phyloP scores from a whole-genome alignment of 2,888 invertebrate species.

The Drosophila limbata region DNA sequence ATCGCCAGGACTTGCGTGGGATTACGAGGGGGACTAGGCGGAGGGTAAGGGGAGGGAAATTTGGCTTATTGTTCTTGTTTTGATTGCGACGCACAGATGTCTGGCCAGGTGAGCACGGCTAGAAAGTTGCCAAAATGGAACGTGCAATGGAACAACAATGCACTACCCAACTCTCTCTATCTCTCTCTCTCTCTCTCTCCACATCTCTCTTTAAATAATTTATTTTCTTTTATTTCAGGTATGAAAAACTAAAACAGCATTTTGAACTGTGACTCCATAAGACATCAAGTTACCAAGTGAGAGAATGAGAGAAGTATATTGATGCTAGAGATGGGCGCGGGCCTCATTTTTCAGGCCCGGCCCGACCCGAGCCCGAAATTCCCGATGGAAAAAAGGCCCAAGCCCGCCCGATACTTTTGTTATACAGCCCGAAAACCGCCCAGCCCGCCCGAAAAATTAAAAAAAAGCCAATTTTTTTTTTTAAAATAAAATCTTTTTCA shows the following conservation, averaged over 20 bases:
- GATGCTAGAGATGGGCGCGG: too few relatives aligned
- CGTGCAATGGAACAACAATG: slow-evolving; percentile 14
- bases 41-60: not conserved
- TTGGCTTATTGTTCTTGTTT: slow-evolving; percentile 61
- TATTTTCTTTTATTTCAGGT: slow-evolving; percentile 45
- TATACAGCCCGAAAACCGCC: too few relatives aligned
- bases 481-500: too few relatives aligned
- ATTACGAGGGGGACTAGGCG: slow-evolving; percentile 40
- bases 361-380: too few relatives aligned
- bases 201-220: not conserved
- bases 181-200: too few relatives aligned
- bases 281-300: not conserved
- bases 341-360: too few relatives aligned
- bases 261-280: not conserved
- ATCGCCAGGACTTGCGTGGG: slow-evolving; percentile 64
- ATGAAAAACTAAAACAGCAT: slow-evolving; percentile 9
- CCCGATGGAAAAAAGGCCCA: too few relatives aligned
- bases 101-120: slow-evolving; percentile 44
- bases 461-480: too few relatives aligned
- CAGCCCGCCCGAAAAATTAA: too few relatives aligned
- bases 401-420: too few relatives aligned
- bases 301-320: not conserved
- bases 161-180: not conserved
- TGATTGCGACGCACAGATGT: slow-evolving; percentile 71
- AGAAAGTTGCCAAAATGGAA: slow-evolving; percentile 28